These are phyloP conservation scores for Tuta absoluta DNA, from an alignment of 2,888 invertebrate species.

Conservation along the genomic window DNA sequence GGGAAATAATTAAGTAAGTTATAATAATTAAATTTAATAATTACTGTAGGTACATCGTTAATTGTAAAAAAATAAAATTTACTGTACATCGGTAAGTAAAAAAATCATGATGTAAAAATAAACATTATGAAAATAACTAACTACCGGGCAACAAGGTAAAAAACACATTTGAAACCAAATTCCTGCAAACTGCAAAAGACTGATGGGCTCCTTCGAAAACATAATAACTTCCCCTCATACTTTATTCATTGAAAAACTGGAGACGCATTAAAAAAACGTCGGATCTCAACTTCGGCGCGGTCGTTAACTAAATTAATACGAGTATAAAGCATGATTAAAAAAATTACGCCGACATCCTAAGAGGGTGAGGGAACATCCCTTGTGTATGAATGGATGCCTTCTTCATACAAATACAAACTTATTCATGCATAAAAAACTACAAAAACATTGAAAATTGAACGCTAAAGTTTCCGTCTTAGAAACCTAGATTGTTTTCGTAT, in stretches of 20 bases:
- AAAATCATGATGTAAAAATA: background rate
- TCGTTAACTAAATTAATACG: constrained; percentile 80
- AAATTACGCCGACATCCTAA: constrained; percentile 72
- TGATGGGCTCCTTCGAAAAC: constrained; percentile 18
- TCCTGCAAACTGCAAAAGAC: constrained; percentile 16
- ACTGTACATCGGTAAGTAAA: background rate
- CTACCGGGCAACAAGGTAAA: background rate
- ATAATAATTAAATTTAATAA: no score
- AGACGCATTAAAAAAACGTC: constrained; percentile 60
- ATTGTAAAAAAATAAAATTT: no score
- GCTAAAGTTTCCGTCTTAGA: constrained; percentile 37
- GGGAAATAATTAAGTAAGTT: no score
- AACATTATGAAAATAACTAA: background rate
- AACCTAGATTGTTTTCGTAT: constrained; percentile 31
- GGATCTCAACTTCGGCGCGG: constrained; percentile 55
- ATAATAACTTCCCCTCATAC: constrained; percentile 56
- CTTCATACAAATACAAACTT: constrained; percentile 49
- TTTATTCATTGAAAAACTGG: constrained; percentile 76
- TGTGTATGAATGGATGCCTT: constrained; percentile 65
- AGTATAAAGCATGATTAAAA: constrained; percentile 81
- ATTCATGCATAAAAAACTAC: constrained; percentile 31
- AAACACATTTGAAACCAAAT: constrained; percentile 8
- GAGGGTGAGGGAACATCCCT: constrained; percentile 67
- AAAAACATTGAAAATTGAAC: constrained; percentile 37
- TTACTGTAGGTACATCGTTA: no score